These are phyloP conservation scores for Spodoptera exigua DNA, from an alignment of 2,888 invertebrate genomes.

Conservation along the genomic window DNA sequence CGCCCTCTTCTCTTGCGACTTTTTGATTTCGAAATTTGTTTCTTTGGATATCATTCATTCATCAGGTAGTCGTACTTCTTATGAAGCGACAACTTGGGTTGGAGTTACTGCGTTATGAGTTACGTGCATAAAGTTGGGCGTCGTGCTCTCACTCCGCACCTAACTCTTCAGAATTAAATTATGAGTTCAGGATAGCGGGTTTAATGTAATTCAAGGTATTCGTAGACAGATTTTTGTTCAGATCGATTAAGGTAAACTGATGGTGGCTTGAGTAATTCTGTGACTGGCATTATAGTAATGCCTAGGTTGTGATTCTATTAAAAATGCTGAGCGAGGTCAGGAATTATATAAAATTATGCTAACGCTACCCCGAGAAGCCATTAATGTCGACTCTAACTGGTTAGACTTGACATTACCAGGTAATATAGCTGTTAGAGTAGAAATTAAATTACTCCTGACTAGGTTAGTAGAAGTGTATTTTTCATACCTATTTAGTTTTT, in stretches of 20 bases:
- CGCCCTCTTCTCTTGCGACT: constrained; percentile 62
- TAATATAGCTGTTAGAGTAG: constrained; percentile 29
- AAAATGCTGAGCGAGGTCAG: constrained; percentile 14
- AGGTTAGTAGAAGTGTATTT: constrained; percentile 30
- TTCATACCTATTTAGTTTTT: constrained; percentile 14
- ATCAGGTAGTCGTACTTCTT: constrained; percentile 45
- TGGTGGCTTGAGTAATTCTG: background rate
- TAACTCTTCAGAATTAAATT: constrained; percentile 15
- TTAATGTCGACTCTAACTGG: constrained; percentile 39
- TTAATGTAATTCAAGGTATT: background rate
- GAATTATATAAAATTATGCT: constrained; percentile 38
- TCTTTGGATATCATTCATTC: constrained; percentile 60
- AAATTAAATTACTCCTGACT: constrained; percentile 30
- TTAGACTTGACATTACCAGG: constrained; percentile 30
- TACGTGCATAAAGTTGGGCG: constrained; percentile 42
- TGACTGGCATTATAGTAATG: background rate
- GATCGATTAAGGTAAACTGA: background rate
- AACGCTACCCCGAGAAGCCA: constrained; percentile 30
- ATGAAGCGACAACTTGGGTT: constrained; percentile 43
- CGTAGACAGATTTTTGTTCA: too few species aligned
- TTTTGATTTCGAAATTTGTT: constrained; percentile 66
- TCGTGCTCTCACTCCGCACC: constrained; percentile 23
- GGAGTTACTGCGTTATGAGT: constrained; percentile 48
- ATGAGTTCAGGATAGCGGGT: background rate
- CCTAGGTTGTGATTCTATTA: constrained; percentile 9